A percentile compares a stretch with the other conserved stretches of the same genome.
Evolutionary conservation across 2,113 vertebrate species (phyloP).

Genomic region (Triplophysa siluroides): DNA sequence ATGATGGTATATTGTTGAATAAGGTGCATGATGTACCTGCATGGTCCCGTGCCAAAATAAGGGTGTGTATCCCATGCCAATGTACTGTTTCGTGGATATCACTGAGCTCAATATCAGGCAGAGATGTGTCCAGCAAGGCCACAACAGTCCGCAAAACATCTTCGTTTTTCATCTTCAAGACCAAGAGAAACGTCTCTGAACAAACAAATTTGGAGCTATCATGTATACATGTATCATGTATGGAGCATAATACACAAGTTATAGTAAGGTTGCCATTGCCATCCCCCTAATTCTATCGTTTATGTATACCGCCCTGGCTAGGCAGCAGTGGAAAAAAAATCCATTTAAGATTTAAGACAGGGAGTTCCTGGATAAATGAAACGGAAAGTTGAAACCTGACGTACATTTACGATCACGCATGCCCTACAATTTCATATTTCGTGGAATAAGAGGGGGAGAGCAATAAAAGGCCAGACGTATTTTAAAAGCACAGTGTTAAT

Average conservation of each 20-base stretch:
- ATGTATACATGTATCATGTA: background rate
- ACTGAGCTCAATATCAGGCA: slow-evolving; percentile 43
- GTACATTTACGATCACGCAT: slow-evolving; percentile 22
- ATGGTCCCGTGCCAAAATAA: slow-evolving; percentile 45
- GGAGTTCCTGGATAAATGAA: slow-evolving; percentile 28
- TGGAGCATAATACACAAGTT: background rate
- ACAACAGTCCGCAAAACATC: slow-evolving; percentile 53
- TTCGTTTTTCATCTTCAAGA: slow-evolving; percentile 42
- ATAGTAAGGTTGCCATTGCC: background rate
- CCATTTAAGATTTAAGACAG: slow-evolving; percentile 36
- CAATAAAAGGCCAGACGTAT: slow-evolving; percentile 6
- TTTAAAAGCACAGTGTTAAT: slow-evolving; percentile 12
- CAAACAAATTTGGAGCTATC: background rate
- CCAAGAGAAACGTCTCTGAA: background rate
- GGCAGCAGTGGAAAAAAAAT: slow-evolving; percentile 22
- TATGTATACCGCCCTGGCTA: background rate
- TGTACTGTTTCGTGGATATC: slow-evolving; percentile 47
- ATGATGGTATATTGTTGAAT: background rate
- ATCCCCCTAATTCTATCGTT: background rate
- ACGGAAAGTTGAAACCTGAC: slow-evolving; percentile 37
- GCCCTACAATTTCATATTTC: slow-evolving; percentile 27
- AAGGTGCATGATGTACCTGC: slow-evolving; percentile 32
- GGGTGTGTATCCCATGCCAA: slow-evolving; percentile 38
- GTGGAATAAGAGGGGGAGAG: background rate
- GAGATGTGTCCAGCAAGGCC: slow-evolving; percentile 44